Evolutionary conservation across 2,797 vertebrate genomes (phyloP), one percentile per base, ranked within the genome.

Genomic region (Pantherophis vulpinus): DNA sequence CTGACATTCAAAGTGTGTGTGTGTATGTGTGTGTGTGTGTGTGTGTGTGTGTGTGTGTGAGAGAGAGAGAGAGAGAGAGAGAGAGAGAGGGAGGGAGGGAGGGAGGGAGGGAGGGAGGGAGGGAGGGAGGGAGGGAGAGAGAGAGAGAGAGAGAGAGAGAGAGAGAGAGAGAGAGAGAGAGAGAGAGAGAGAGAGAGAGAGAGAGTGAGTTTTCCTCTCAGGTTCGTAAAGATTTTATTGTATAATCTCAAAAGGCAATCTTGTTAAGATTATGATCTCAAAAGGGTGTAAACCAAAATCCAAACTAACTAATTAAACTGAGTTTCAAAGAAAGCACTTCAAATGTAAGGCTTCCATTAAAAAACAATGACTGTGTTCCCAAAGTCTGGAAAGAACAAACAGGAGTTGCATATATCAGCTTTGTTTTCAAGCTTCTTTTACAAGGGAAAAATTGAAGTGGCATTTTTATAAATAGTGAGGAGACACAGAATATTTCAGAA

Each of bases 261-360:
- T 42, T 83, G 92, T 2, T 13, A 66, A 42, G 58, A 59, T 25
- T 58, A 59, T 25, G 61, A n/a, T n/a, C 92, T 93, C 96, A 93
- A 91, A 94, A 63, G 91, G 94, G 93, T 66, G 25, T 89, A 51
- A 95, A 93, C 86, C 93, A 92, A 93, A 94, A 91, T 95, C 86
- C 91, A 94, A 89, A 86, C 90, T 89, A 91, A 92, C 94, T 32
- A 4, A 89, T 59, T 61, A 87, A 56, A 93, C 93, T 74, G 94
- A 91, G 27, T 92, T 91, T n/a, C 54, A 32, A 83, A 95, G 93
- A 93, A 89, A 95, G 95, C 93, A 93, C 88, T 94, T 92, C 74
- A 92, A 86, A 94, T 61, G 92, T 91, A 95, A 93, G 94, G 93
- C 86, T 23, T 93, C 94, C 92, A 6, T 59, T 92, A 89, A 97